Percentiles rank a stretch among this genome's conserved stretches.
Conservation (phyloP, 2,888 invertebrate genomes). For the Chloroclystis v-ata region DNA sequence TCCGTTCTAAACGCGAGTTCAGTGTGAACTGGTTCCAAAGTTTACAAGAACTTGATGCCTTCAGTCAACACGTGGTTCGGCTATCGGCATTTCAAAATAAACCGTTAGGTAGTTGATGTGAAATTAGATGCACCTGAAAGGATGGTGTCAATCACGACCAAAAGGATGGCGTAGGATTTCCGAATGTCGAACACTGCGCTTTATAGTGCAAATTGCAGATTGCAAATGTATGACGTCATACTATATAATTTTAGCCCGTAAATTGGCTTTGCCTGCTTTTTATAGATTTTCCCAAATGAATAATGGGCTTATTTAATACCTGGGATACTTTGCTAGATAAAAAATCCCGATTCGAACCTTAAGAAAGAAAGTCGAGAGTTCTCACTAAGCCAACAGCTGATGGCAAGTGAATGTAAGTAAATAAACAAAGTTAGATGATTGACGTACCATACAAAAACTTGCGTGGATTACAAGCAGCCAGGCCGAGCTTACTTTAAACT, state of each 20-base stretch:
- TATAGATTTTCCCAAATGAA: no score
- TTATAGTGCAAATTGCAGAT: background rate
- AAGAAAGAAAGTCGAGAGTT: no score
- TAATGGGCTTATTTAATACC: no score
- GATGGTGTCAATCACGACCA: conserved; percentile 11
- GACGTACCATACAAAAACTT: conserved; percentile 22
- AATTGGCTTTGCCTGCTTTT: no score
- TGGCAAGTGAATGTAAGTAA: conserved; percentile 3
- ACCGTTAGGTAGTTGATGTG: conserved; percentile 54
- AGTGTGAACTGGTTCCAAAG: conserved; percentile 28
- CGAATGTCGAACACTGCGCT: no score
- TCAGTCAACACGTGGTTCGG: conserved; percentile 63
- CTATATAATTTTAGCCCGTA: no score
- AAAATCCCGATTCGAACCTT: no score
- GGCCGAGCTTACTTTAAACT: conserved; percentile 12
- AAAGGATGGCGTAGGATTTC: background rate
- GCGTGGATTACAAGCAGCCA: conserved; percentile 10
- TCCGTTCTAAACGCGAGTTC: background rate
- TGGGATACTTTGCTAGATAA: no score
- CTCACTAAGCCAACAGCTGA: no score
- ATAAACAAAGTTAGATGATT: conserved; percentile 23
- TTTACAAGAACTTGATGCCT: conserved; percentile 51
- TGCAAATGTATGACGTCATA: no score
- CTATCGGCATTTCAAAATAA: conserved; percentile 70
- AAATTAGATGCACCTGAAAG: conserved; percentile 26